Conservation (phyloP, 1,140 invertebrate genomes). For the Phocides pigmalion region DNA sequence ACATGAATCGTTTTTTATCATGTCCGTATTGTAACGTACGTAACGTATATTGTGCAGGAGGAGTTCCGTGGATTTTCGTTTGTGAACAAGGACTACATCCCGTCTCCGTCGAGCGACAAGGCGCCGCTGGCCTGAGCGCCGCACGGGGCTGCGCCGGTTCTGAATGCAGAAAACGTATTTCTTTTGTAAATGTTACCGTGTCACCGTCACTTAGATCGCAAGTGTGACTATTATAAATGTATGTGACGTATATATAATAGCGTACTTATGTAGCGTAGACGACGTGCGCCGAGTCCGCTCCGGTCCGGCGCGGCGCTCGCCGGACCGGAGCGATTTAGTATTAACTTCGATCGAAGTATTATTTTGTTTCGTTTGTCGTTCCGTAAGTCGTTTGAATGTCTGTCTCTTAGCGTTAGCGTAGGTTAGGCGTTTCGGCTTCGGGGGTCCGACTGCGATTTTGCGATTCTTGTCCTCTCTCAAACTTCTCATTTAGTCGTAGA, state of each 20-base stretch:
- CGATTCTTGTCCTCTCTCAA: slow-evolving; percentile 22
- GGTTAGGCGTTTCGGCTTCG: slow-evolving; percentile 36
- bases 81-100: slow-evolving; percentile 96
- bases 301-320: slow-evolving; percentile 1
- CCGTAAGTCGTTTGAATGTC: slow-evolving; percentile 27
- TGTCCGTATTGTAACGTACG: too few relatives aligned
- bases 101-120: slow-evolving; percentile 82
- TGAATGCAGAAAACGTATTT: background rate
- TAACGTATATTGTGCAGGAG: too few relatives aligned
- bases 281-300: background rate
- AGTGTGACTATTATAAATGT: background rate
- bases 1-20: too few relatives aligned
- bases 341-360: slow-evolving; percentile 39
- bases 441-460: slow-evolving; percentile 21
- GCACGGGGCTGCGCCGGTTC: background rate
- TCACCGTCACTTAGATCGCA: background rate
- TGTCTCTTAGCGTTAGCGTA: slow-evolving; percentile 38
- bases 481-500: slow-evolving; percentile 20
- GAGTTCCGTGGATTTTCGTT: slow-evolving; percentile 99
- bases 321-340: slow-evolving; percentile 26
- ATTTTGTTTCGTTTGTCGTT: slow-evolving; percentile 35
- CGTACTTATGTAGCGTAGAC: background rate
- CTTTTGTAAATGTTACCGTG: background rate
- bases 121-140: slow-evolving; percentile 55
- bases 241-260: background rate